Base-by-base conservation (phyloP, 30 jellyfish, hydroid and myxozoan species). In the Aurelia aurita complex sp. Pacific region DNA sequence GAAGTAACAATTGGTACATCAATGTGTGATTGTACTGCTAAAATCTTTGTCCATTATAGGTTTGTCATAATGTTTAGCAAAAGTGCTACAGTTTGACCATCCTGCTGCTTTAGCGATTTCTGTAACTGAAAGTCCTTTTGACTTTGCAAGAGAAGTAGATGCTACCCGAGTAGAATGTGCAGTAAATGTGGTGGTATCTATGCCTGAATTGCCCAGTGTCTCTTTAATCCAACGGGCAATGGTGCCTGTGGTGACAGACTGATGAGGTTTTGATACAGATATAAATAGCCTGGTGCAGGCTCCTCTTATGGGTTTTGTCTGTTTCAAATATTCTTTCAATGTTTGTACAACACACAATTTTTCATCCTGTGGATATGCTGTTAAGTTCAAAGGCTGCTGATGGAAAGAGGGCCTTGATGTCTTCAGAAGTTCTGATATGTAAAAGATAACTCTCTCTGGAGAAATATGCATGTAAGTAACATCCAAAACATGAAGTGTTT, bases 401-500 rank as follows among this genome's bases (percentile, higher is more conserved):
- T 23, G 29, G 29, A 23, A 23, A 23, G 29, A 23, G 29, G 29
- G 29, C 29, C 29, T 23, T 23, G 29, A 23, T 23, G 29, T 23
- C 29, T 23, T 72, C 82, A 72, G 42, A 17, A 69, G 59, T 9
- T 35, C 33, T 17, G 79, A 35, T 69, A 69, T 69, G 42, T 69
- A 69, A 29, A 69, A 69, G 59, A 43, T 40, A 72, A 33, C 40
- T 72, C 67, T 72, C 35, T 72, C 82, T 72, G 60, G 67, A 34
- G 60, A 42, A 50, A 33, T 72, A 72, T 32, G 67, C 82, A 72
- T 72, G 59, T 72, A 54, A 54, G 60, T 72, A 50, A 72, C n/a
- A 54, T 72, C 23, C 67, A 72, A 54, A 50, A 72, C 60, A 1
- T 33, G 70, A 32, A 77, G 64, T 18, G 61, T 55, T 50, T 77